Percentiles rank a stretch among this genome's conserved stretches.
These are phyloP conservation scores for Arctocebus calabarensis DNA, from an alignment of 2,797 vertebrate genomes.

Conservation along the genomic window DNA sequence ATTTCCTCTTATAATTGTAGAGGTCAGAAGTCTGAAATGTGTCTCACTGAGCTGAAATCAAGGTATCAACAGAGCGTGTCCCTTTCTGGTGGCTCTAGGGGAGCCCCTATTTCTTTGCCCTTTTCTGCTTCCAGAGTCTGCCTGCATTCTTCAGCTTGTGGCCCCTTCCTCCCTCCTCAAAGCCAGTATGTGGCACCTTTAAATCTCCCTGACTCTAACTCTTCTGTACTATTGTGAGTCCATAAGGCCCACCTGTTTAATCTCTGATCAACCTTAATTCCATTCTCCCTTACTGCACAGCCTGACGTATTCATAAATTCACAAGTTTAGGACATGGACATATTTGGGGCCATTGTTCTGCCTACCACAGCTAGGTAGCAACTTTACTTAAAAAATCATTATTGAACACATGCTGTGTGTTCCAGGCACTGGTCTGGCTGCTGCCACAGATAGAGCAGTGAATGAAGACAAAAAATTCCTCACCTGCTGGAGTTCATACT, in stretches of 20 bases:
- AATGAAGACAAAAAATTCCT: background rate
- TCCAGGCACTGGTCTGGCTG: background rate
- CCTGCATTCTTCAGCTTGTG: background rate
- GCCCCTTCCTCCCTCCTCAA: background rate
- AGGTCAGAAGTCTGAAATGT: background rate
- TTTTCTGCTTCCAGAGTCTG: background rate
- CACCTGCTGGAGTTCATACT: background rate
- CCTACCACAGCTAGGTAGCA: background rate
- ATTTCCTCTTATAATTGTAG: background rate
- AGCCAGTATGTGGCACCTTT: background rate
- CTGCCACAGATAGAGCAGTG: background rate
- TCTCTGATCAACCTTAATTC: constrained; percentile 11
- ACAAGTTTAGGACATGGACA: background rate
- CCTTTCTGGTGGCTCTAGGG: too few relatives aligned
- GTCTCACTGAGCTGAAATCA: background rate
- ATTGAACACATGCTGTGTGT: background rate
- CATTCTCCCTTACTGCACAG: background rate
- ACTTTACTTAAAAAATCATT: background rate
- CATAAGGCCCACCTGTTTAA: background rate
- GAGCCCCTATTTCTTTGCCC: background rate
- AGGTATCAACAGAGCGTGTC: background rate
- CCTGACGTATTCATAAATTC: background rate
- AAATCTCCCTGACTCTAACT: background rate
- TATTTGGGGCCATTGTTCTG: background rate
- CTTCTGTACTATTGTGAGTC: background rate